Evolutionary conservation across 2,113 vertebrate species (phyloP), one percentile per base, ranked within the genome.

Genomic region (Tautogolabrus adspersus): DNA sequence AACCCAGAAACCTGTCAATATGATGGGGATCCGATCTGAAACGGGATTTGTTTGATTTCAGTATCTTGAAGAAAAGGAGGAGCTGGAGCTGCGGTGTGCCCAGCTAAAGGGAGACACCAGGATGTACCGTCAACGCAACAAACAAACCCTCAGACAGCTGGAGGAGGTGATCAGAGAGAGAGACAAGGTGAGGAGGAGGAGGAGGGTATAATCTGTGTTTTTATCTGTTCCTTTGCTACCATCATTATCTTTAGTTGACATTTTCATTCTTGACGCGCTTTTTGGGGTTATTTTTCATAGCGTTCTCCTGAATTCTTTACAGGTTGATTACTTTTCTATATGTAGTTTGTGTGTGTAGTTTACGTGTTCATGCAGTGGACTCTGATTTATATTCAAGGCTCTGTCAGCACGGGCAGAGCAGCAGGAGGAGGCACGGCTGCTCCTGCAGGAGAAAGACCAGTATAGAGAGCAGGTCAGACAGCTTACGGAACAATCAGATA

Each of bases 121-220:
- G 90, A 95, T 97, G 92, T 98, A 96, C 77, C 95, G 93, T 16
- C 94, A 95, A 10, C 93, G 96, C n/a, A 96, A 95, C 7, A 95
- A 96, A 69, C 94, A 96, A 16, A 94, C 96, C 57, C 71, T 98
- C 76, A 91, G 92, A 70, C 97, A 98, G 89, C 93, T 98, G 95
- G 96, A 97, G 64, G 97, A 98, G 82, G 96, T 98, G 42, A 95
- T 94, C 69, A 71, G 60, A 0, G 97, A 98, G 88, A 92, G 97
- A 78, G 96, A 98, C 87, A 96, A 96, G 96, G 97, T 97, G 67
- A 84, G 81, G 72, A 26, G 8, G 10, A 37, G 26, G 23, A 44
- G 19, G n/a, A 19, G 23, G n/a, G 10, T 46, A 6, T 16, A 19
- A 18, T 16, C 10, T 42, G 40, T 42, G 30, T 34, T 34, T 34